Evolutionary conservation across 2,113 vertebrate species (phyloP).

Genomic region (Thomomys bottae): DNA sequence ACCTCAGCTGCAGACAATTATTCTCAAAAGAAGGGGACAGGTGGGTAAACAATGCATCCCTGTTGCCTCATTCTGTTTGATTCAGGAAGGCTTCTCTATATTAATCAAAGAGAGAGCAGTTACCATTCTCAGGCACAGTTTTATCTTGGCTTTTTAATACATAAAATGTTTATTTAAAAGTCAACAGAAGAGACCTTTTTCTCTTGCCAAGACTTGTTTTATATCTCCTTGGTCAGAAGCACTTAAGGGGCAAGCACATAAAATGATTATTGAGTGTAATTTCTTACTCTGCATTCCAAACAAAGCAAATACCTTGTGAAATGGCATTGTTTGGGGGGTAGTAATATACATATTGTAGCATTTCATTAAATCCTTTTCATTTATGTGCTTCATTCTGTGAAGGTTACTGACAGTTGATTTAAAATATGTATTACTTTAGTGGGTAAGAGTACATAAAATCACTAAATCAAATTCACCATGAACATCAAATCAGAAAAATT

Average conservation of each 20-base stretch:
- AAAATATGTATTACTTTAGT: constrained; percentile 72
- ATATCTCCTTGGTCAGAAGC: constrained; percentile 61
- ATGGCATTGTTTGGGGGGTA: constrained; percentile 40
- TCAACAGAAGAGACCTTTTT: constrained; percentile 56
- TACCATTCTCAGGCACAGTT: constrained; percentile 9
- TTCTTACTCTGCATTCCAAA: constrained; percentile 61
- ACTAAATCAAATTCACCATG: constrained; percentile 70
- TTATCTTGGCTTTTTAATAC: constrained; percentile 52
- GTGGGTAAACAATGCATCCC: background rate
- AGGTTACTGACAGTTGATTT: constrained; percentile 71
- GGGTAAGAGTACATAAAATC: constrained; percentile 63
- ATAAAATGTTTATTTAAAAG: constrained; percentile 63
- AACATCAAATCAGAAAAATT: constrained; percentile 65
- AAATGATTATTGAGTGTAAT: constrained; percentile 58
- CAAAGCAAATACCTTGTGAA: constrained; percentile 38
- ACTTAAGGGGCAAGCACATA: constrained; percentile 55
- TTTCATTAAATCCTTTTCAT: constrained; percentile 68
- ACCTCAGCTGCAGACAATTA: background rate
- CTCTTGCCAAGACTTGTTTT: constrained; percentile 67
- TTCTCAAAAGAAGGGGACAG: background rate
- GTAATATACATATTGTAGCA: constrained; percentile 48
- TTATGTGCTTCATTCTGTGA: constrained; percentile 58
- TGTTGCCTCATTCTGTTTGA: background rate
- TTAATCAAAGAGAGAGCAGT: constrained; percentile 53
- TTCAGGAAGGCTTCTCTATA: constrained; percentile 41